Base-by-base conservation (phyloP, 1,140 invertebrate species). In the Sminthurinus signatus region DNA sequence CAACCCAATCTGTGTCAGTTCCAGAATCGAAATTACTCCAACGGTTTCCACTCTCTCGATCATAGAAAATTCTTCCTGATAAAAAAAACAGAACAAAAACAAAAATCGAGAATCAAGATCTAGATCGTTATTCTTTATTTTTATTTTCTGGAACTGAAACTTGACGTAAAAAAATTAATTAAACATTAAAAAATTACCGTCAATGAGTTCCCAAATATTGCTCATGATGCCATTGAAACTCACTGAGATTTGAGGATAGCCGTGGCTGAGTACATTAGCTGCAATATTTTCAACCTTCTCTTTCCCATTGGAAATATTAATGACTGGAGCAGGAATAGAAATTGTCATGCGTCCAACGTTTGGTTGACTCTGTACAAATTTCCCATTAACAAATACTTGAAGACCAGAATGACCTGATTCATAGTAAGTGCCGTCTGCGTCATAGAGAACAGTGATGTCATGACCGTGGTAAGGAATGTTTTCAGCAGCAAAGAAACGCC, bases 51-150 rank as follows among this genome's bases (percentile, higher is more conserved):
- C 27, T 5, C 5, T 63, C 42, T 31, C 63, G 54, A 32, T 69
- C 67, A 25, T 69, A 69, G 51, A 69, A 46, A 23, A 69, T 58
- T 43, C 67, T n/a, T 42, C 67, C 32, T 36, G n/a, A n/a, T n/a
- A n/a, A n/a, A n/a, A n/a, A n/a, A n/a, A n/a, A n/a, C n/a, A n/a
- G n/a, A n/a, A n/a, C n/a, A n/a, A n/a, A n/a, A n/a, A n/a, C n/a
- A n/a, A n/a, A n/a, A n/a, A n/a, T n/a, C n/a, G n/a, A n/a, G n/a
- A n/a, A n/a, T n/a, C n/a, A 36, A 36, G 15, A 36, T 36, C 15
- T 36, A 8, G 32, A 36, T 8, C 32, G 15, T 36, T 8, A 36
- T 8, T 36, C 32, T 36, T 36, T 36, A 15, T 8, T 36, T 36
- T 36, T 36, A 8, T 36, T 5, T 36, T 36, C 15, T 15, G 32